A percentile compares a stretch with the other conserved stretches of the same genome.
Conservation (phyloP, 2,888 invertebrate species). For the Ormyrus labotus region DNA sequence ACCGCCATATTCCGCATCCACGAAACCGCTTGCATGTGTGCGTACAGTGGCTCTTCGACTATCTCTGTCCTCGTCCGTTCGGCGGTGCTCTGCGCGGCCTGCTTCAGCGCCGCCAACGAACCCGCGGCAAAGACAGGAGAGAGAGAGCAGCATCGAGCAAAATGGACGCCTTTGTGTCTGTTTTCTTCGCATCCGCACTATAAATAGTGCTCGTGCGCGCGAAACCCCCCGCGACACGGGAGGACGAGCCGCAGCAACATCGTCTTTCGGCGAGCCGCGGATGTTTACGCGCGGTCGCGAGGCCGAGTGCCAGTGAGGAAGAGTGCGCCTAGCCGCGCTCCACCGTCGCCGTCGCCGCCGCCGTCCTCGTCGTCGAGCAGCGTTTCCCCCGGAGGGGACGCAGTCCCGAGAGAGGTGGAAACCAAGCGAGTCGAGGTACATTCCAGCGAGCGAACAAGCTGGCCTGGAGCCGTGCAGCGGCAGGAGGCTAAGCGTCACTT, state of each 20-base stretch:
- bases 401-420: not conserved
- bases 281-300: constrained; percentile 14
- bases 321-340: not conserved
- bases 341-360: not conserved
- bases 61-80: constrained; percentile 1
- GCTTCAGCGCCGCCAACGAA: constrained; percentile 34
- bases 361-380: too few species aligned
- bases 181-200: constrained; percentile 74
- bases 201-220: constrained; percentile 69
- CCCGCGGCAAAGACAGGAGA: constrained; percentile 36
- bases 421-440: not conserved
- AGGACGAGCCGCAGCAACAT: too few species aligned
- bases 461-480: not conserved
- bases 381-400: not conserved
- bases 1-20: not conserved
- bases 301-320: not conserved
- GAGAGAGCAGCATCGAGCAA: constrained; percentile 64
- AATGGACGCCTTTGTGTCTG: constrained; percentile 76
- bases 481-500: not conserved
- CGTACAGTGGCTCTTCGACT: constrained; percentile 10
- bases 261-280: not conserved
- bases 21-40: not conserved
- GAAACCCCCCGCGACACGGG: not conserved
- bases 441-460: not conserved
- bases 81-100: constrained; percentile 9